phyloP scores from a whole-genome alignment of 37 sponge, comb jelly and placozoan species.

The Spongia lamella region DNA sequence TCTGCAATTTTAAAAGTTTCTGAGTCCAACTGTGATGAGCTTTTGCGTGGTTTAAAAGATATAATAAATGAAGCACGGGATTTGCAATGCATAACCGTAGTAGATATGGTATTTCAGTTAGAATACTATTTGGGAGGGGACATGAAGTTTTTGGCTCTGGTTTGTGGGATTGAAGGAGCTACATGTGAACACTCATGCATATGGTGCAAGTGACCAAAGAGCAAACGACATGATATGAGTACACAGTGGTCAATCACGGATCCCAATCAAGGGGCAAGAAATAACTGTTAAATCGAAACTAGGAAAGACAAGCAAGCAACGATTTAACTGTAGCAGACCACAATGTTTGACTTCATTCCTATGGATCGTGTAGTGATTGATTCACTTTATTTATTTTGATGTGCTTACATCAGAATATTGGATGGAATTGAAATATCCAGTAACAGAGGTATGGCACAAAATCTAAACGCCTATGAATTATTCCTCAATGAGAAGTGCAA shows the following conservation, averaged over 20 bases:
- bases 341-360: conserved; percentile 11
- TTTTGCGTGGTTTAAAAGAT: neutral
- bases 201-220: conserved; percentile 22
- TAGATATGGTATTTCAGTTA: neutral
- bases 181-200: conserved; percentile 4
- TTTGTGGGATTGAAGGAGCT: conserved; percentile 17
- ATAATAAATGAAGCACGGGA: neutral
- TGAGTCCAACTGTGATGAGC: conserved; percentile 13
- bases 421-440: no score
- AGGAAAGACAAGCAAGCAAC: neutral
- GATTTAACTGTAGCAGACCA: neutral
- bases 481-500: neutral
- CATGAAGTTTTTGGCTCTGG: conserved; percentile 16
- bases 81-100: neutral
- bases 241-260: conserved; percentile 4
- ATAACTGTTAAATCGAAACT: neutral
- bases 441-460: neutral
- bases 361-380: conserved; percentile 23
- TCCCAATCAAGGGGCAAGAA: conserved; percentile 20
- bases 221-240: neutral
- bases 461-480: neutral
- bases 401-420: no score
- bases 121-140: conserved; percentile 24
- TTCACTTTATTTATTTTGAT: conserved; percentile 17
- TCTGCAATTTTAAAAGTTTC: conserved; percentile 1